A percentile compares a stretch with the other conserved stretches of the same genome.
phyloP scores from a whole-genome alignment of 2,113 vertebrate species.

The Osmerus eperlanus region DNA sequence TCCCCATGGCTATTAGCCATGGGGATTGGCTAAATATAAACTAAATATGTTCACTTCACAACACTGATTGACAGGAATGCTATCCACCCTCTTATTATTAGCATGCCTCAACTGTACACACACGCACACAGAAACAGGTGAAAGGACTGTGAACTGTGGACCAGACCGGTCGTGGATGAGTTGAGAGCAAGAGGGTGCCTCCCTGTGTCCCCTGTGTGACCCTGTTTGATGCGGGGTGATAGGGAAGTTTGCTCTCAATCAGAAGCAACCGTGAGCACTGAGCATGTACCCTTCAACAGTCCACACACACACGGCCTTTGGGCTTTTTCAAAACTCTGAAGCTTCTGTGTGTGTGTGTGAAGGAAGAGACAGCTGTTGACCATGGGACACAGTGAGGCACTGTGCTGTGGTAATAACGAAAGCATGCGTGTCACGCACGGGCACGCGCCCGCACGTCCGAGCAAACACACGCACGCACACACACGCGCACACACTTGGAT shows the following conservation, averaged over 20 bases:
- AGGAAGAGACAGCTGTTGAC: slow-evolving; percentile 53
- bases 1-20: slow-evolving; percentile 25
- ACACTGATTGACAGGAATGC: slow-evolving; percentile 68
- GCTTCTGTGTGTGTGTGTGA: slow-evolving; percentile 30
- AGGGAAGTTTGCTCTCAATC: slow-evolving; percentile 19
- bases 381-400: slow-evolving; percentile 25
- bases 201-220: too few species aligned
- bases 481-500: slow-evolving; percentile 20
- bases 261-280: slow-evolving; percentile 23
- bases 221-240: slow-evolving; percentile 5
- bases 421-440: not conserved
- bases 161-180: not conserved
- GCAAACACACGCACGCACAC: slow-evolving; percentile 6
- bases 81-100: slow-evolving; percentile 67
- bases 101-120: slow-evolving; percentile 59
- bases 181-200: not conserved
- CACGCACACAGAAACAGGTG: slow-evolving; percentile 2
- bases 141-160: not conserved
- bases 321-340: slow-evolving; percentile 43
- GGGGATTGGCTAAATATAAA: too few species aligned
- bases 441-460: slow-evolving; percentile 1
- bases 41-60: slow-evolving; percentile 48
- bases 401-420: not conserved
- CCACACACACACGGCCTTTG: slow-evolving; percentile 27
- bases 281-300: not conserved